phyloP scores from a whole-genome alignment of 2,888 invertebrate genomes.

The Leucoma salicis region DNA sequence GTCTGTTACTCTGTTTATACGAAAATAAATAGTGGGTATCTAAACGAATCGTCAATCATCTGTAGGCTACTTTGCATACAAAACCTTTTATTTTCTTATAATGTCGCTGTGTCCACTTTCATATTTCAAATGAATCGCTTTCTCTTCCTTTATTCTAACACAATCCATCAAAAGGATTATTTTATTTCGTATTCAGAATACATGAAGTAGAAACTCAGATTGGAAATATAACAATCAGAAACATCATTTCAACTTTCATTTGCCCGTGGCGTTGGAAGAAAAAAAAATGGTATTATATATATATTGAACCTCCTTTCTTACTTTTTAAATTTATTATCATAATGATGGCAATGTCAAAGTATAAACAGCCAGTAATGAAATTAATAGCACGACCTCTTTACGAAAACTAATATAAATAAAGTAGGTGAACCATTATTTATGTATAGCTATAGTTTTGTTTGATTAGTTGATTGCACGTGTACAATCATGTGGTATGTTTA shows the following conservation, averaged over 20 bases:
- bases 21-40: slow-evolving; percentile 5
- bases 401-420: background rate
- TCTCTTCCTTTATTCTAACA: slow-evolving; percentile 1
- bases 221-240: slow-evolving; percentile 7
- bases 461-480: slow-evolving; percentile 3
- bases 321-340: slow-evolving; percentile 20
- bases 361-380: slow-evolving; percentile 30
- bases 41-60: slow-evolving; percentile 7
- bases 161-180: slow-evolving; percentile 6
- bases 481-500: background rate
- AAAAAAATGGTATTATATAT: too few relatives aligned
- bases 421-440: background rate
- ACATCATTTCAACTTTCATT: slow-evolving; percentile 18
- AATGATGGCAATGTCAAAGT: slow-evolving; percentile 34
- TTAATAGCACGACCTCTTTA: slow-evolving; percentile 7
- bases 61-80: slow-evolving; percentile 5
- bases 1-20: too few relatives aligned
- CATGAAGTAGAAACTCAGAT: slow-evolving; percentile 13
- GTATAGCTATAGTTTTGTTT: too few relatives aligned
- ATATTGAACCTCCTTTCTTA: slow-evolving; percentile 7
- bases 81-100: slow-evolving; percentile 6
- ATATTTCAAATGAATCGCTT: slow-evolving; percentile 2
- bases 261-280: background rate
- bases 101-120: slow-evolving; percentile 6
- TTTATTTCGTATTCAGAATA: slow-evolving; percentile 2